Evolutionary conservation across 2,888 invertebrate genomes (phyloP).

Genomic region (Polylopha cassiicola): DNA sequence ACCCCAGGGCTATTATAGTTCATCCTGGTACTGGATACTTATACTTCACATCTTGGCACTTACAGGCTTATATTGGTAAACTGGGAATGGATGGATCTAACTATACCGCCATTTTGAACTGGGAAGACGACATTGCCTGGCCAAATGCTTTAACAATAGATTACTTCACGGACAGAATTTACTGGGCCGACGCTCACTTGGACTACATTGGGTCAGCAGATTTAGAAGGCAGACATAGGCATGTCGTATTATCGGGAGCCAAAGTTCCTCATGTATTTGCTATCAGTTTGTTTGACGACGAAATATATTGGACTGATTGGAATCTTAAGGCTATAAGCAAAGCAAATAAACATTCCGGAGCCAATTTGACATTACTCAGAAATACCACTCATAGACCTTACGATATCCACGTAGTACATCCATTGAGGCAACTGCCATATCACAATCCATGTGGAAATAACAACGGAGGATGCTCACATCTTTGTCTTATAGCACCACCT

Average conservation of each 20-base stretch:
- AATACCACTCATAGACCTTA: slow-evolving; percentile 97
- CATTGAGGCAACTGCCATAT: slow-evolving; percentile 89
- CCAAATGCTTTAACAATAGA: slow-evolving; percentile 98
- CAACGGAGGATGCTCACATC: slow-evolving; percentile 97
- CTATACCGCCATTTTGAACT: slow-evolving; percentile 90
- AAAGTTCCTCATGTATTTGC: slow-evolving; percentile 97
- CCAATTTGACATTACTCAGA: slow-evolving; percentile 83
- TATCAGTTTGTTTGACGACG: slow-evolving; percentile 94
- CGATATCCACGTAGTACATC: slow-evolving; percentile 95
- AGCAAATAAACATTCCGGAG: slow-evolving; percentile 94
- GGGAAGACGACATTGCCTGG: slow-evolving; percentile 98
- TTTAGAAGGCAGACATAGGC: slow-evolving; percentile 92
- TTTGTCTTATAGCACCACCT: slow-evolving; percentile 93
- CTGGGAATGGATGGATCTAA: slow-evolving; percentile 98
- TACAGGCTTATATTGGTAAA: slow-evolving; percentile 96
- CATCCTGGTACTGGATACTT: slow-evolving; percentile 96
- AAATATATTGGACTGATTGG: slow-evolving; percentile 98
- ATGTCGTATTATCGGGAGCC: slow-evolving; percentile 86
- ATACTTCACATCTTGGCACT: slow-evolving; percentile 97
- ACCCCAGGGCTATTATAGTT: slow-evolving; percentile 95
- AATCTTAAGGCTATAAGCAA: slow-evolving; percentile 94
- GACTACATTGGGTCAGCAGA: slow-evolving; percentile 98
- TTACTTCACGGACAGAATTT: slow-evolving; percentile 95
- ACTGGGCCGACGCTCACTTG: slow-evolving; percentile 98
- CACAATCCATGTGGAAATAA: slow-evolving; percentile 93